Conservation (phyloP, 2,888 invertebrate genomes). For the Apodemia zela region DNA sequence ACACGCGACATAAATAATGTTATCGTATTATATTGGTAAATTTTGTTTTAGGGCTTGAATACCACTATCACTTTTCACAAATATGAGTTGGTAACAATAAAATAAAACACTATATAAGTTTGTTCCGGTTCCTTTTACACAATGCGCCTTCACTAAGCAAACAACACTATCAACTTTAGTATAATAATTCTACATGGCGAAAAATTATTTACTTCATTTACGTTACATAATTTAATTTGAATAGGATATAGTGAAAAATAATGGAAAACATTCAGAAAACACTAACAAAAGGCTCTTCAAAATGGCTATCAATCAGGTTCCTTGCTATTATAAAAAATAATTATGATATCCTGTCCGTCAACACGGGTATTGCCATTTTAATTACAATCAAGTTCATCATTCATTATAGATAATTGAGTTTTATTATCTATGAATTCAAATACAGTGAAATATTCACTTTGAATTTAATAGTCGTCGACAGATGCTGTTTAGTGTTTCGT, state of each 20-base stretch:
- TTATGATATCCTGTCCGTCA: slow-evolving; percentile 72
- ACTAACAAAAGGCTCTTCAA: slow-evolving; percentile 81
- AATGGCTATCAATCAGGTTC: slow-evolving; percentile 76
- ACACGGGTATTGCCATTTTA: slow-evolving; percentile 68
- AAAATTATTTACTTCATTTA: slow-evolving; percentile 34
- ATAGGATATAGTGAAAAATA: slow-evolving; percentile 51
- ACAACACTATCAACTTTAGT: slow-evolving; percentile 48
- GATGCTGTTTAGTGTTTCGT: too few relatives aligned
- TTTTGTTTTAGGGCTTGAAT: slow-evolving; percentile 35
- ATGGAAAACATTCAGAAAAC: slow-evolving; percentile 80
- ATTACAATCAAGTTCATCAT: slow-evolving; percentile 45
- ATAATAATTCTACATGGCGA: slow-evolving; percentile 37
- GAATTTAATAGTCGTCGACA: too few relatives aligned
- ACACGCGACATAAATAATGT: slow-evolving; percentile 72
- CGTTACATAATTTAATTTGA: slow-evolving; percentile 11
- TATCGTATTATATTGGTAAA: slow-evolving; percentile 34
- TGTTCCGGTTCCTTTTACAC: slow-evolving; percentile 71
- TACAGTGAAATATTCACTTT: too few relatives aligned
- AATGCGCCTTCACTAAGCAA: slow-evolving; percentile 63
- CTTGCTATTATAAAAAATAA: slow-evolving; percentile 71
- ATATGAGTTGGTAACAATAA: slow-evolving; percentile 45
- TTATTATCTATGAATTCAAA: slow-evolving; percentile 46
- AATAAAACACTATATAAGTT: slow-evolving; percentile 44
- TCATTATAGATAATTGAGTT: slow-evolving; percentile 24
- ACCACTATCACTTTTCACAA: slow-evolving; percentile 38